Evolutionary conservation across 2,888 invertebrate genomes (phyloP), one percentile per base, ranked within the genome.

Genomic region (Odiellus spinosus): DNA sequence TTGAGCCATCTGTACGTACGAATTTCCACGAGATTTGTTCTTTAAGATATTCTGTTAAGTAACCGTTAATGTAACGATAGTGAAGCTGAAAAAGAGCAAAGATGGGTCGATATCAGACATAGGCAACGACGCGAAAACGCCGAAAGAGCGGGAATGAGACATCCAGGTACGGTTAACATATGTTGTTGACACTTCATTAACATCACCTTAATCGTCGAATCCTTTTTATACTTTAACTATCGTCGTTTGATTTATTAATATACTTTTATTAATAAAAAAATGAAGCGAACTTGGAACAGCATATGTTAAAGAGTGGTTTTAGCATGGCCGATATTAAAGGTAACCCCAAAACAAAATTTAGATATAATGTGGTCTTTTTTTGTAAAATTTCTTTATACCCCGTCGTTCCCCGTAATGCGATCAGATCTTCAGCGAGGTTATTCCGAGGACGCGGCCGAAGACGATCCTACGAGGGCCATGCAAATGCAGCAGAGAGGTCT

Each of bases 241-340:
- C 8, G 8, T 6, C 26, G 8, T 26, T 26, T 26, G 8, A 26
- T 26, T 26, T 26, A 26, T 26, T 26, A n/a, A n/a, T n/a, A n/a
- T n/a, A n/a, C n/a, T n/a, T n/a, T n/a, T n/a, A n/a, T n/a, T 26
- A 6, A 6, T 26, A 8, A 26, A 26, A 6, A 26, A 26, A 17
- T 42, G n/a, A 88, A 90, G 60, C 57, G 39, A 85, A 86, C 58
- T 78, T 88, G 57, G 88, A 88, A 63, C 86, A 87, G 61, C 87
- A 88, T 54, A 84, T 90, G 75, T 78, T 82, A 59, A 82, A 87
- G 57, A 78, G 78, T 39, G 79, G 79, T 1, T 90, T 90, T 65
- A 85, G 85, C 32, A 86, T 90, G 77, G 87, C 78, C 55, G 90
- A 90, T 59, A 85, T 90, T 50, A 90, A 90, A 75, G 87, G 82